Evolutionary conservation across 2,888 invertebrate genomes (phyloP), one percentile per base, ranked within the genome.

Genomic region (Leptinotarsa juncta): DNA sequence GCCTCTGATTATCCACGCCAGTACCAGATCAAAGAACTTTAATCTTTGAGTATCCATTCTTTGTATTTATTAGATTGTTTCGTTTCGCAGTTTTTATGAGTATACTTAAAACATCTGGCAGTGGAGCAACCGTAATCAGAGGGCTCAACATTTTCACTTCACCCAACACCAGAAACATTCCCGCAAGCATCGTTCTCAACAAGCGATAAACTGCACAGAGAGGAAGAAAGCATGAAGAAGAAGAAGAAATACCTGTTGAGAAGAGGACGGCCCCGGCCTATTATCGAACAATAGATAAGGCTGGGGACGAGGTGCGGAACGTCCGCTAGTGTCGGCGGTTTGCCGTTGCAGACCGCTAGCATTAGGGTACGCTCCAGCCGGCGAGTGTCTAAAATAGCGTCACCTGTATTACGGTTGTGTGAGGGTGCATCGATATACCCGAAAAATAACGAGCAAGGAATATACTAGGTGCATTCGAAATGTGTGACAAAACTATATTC

Each of bases 331-430:
- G 76, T 87, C 87, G 68, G 84, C 82, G 81, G 82, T 85, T 79
- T 85, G 86, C 65, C 87, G 82, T 75, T 84, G 81, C 78, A 87
- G 80, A 80, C 85, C 85, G 79, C 86, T 86, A 68, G 57, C 20
- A 81, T 83, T 87, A 71, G 85, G 82, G 81, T 85, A 87, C 78
- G 81, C 81, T 81, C 84, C 84, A 69, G 85, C 86, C 72, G 87
- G 84, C 70, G 87, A 87, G 84, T 86, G 86, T 85, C 88, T 88
- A 85, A 76, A 86, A 86, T 77, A 75, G 65, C 62, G 62, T 72
- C 62, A 69, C n/a, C 60, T 60, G n/a, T 60, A 32, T 67, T 60
- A 50, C 18, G 26, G 50, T 50, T 15, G 16, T 49, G 14, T 10
- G 26, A 67, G 53, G n/a, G 16, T 26, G 67, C 26, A 1, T 20